phyloP scores from a whole-genome alignment of 2,888 invertebrate genomes.

The Oscheius sp. region DNA sequence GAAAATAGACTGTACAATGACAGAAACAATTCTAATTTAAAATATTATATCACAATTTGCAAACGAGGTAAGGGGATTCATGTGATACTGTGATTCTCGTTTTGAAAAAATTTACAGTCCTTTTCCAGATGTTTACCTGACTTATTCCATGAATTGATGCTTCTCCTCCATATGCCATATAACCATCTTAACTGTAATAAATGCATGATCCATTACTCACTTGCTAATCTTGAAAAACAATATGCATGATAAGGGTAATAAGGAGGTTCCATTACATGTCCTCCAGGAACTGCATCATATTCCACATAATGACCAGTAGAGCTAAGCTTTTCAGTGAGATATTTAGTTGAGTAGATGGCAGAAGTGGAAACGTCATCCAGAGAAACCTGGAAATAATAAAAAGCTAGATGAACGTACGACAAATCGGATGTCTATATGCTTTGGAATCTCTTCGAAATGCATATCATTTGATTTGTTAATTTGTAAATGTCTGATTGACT shows the following conservation, averaged over 20 bases:
- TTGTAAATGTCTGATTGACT: slow-evolving; percentile 18
- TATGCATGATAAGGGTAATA: slow-evolving; percentile 45
- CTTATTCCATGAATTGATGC: slow-evolving; percentile 40
- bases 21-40: too few relatives aligned
- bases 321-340: slow-evolving; percentile 25
- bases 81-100: slow-evolving; percentile 16
- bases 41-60: too few relatives aligned
- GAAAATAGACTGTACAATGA: too few relatives aligned
- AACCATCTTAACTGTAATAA: slow-evolving; percentile 33
- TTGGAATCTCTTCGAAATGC: slow-evolving; percentile 31
- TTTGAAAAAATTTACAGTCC: slow-evolving; percentile 43
- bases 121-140: slow-evolving; percentile 41
- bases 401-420: slow-evolving; percentile 32
- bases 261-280: slow-evolving; percentile 52
- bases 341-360: slow-evolving; percentile 35
- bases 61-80: too few relatives aligned
- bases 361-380: slow-evolving; percentile 43
- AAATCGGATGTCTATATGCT: slow-evolving; percentile 35
- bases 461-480: slow-evolving; percentile 18
- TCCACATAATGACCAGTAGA: slow-evolving; percentile 44
- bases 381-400: slow-evolving; percentile 33
- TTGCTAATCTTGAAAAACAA: slow-evolving; percentile 44
- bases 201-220: background rate
- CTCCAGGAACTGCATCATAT: slow-evolving; percentile 41
- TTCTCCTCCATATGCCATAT: slow-evolving; percentile 49